Base-by-base conservation (phyloP, 2,797 vertebrate species). In the Lutjanus campechanus region DNA sequence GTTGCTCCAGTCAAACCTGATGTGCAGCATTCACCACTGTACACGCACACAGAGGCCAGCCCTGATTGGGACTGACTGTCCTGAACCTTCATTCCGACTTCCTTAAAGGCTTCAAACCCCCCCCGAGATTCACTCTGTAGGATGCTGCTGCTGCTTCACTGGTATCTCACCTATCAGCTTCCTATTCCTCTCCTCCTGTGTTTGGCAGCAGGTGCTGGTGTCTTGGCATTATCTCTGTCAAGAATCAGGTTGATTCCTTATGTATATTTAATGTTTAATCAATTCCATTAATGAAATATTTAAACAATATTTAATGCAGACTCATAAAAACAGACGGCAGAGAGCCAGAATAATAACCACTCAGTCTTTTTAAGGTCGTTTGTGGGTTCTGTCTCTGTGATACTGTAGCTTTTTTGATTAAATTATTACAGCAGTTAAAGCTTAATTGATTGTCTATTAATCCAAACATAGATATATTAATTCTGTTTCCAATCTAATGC, bases 201-300 rank as follows among this genome's bases (percentile, higher is more conserved):
- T 22, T 58, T 76, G 69, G 66, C 70, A 69, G 65, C 68, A 66
- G 81, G 11, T 69, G 85, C 47, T 80, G 64, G 69, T 76, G 59
- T 65, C 67, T 86, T 84, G 73, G 77, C 65, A 82, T 83, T 51
- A 56, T 64, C 73, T 79, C 63, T 65, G 78, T 85, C 66, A 86
- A 64, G 69, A 77, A 85, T 49, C 72, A 83, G 74, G 66, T 85
- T 77, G 25, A 77, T 81, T 56, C 76, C 83, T 63, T 69, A 82
- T 85, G 81, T 84, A 40, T 15, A 15, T 43, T 50, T 1, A 19
- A 43, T n/a, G n/a, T 41, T 41, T 9, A 15, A 53, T 9, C n/a
- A 43, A 7, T 12, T 44, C 19, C 44, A 1, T 25, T 9, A 47
- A 11, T 43, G 20, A n/a, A 29, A 29, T 15, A 63, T 36, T 29